These are phyloP conservation scores for Morus bassanus DNA, from an alignment of 2,797 vertebrate genomes.

Conservation along the genomic window DNA sequence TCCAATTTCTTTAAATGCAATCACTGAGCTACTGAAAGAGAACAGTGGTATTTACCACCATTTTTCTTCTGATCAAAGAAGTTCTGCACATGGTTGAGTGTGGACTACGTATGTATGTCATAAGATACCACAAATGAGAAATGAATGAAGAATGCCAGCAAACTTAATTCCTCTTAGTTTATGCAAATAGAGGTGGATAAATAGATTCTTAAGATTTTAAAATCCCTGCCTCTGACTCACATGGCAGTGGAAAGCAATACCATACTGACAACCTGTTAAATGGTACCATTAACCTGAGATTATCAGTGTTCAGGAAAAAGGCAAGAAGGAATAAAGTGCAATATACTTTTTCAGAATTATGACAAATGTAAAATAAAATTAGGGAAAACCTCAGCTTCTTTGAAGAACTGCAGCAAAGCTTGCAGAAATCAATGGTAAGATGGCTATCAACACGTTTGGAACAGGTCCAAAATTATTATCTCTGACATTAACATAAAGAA, in stretches of 20 bases:
- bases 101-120: not conserved
- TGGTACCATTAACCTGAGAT: not conserved
- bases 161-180: not conserved
- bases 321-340: not conserved
- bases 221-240: not conserved
- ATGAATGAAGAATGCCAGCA: not conserved
- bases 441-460: conserved; percentile 6
- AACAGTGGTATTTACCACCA: not conserved
- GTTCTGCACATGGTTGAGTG: not conserved
- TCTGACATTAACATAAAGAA: conserved; percentile 9
- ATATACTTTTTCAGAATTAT: not conserved
- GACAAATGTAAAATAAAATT: not conserved
- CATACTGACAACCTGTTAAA: not conserved
- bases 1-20: not conserved
- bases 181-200: not conserved
- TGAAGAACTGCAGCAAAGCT: not conserved
- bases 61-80: not conserved
- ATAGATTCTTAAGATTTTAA: not conserved
- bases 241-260: not conserved
- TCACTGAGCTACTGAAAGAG: not conserved
- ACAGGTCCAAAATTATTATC: not conserved
- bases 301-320: not conserved
- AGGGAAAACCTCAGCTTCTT: not conserved
- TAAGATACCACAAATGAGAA: not conserved
- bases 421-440: conserved; percentile 9